A percentile compares a stretch with the other conserved stretches of the same genome.
Evolutionary conservation across 2,113 vertebrate species (phyloP).

Genomic region (Platichthys flesus): DNA sequence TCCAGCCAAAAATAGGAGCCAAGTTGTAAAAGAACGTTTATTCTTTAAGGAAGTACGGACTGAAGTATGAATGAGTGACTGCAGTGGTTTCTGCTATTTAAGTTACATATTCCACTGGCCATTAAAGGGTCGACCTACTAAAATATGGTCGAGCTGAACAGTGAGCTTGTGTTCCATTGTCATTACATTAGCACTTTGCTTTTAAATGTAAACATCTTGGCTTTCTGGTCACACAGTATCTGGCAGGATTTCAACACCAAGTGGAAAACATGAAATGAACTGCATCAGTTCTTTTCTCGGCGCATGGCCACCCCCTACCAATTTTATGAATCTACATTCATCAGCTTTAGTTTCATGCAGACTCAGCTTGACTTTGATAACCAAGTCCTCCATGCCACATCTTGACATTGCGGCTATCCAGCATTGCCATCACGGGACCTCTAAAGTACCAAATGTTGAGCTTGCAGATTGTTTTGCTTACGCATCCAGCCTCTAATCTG

Average conservation of each 20-base stretch:
- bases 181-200: not conserved
- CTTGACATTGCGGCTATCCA: slow-evolving; percentile 54
- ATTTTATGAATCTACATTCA: slow-evolving; percentile 31
- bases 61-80: slow-evolving; percentile 5
- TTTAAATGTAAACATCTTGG: not conserved
- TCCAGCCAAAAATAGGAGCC: not conserved
- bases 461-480: slow-evolving; percentile 75
- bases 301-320: slow-evolving; percentile 4
- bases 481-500: slow-evolving; percentile 79
- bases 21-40: not conserved
- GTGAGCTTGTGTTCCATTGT: not conserved
- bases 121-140: not conserved
- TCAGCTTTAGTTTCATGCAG: slow-evolving; percentile 39
- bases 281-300: slow-evolving; percentile 4
- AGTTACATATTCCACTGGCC: not conserved
- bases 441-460: slow-evolving; percentile 61
- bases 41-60: slow-evolving; percentile 4
- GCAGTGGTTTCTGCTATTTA: not conserved
- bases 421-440: slow-evolving; percentile 59
- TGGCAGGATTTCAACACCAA: slow-evolving; percentile 13
- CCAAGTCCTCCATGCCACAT: slow-evolving; percentile 48
- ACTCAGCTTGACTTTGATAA: slow-evolving; percentile 59
- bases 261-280: not conserved
- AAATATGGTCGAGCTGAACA: not conserved
- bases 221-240: not conserved